These are phyloP conservation scores for Bugulina stolonifera DNA, from an alignment of 2,888 invertebrate species.

Conservation along the genomic window DNA sequence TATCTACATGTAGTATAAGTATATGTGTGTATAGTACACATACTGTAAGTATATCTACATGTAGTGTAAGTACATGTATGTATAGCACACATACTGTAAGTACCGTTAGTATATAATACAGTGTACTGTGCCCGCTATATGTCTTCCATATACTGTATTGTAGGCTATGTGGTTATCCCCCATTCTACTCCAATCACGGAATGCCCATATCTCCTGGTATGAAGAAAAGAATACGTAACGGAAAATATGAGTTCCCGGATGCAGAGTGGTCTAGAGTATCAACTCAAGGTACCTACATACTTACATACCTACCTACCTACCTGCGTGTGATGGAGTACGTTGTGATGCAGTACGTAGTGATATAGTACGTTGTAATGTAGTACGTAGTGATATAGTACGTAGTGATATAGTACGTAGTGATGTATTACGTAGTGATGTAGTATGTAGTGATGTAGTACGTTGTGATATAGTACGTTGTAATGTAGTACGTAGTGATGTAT, in stretches of 20 bases:
- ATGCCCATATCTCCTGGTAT: slow-evolving; percentile 97
- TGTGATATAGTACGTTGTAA: too few species aligned
- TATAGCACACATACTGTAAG: not conserved
- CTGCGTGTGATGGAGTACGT: too few species aligned
- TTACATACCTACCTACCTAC: too few species aligned
- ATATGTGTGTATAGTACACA: not conserved
- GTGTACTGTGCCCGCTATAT: too few species aligned
- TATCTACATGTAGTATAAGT: not conserved
- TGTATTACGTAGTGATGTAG: too few species aligned
- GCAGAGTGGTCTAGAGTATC: slow-evolving; percentile 72
- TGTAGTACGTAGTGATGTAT: too few species aligned
- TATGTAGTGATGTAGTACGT: too few species aligned
- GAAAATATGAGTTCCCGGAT: slow-evolving; percentile 93
- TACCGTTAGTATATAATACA: not conserved
- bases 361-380: too few species aligned
- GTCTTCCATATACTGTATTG: not conserved
- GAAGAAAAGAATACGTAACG: slow-evolving; percentile 90
- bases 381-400: too few species aligned
- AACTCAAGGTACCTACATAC: slow-evolving; percentile 66
- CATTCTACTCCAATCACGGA: slow-evolving; percentile 96
- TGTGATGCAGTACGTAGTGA: too few species aligned
- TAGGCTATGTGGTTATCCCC: slow-evolving; percentile 90
- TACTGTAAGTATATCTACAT: not conserved
- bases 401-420: too few species aligned
- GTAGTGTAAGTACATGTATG: not conserved